Evolutionary conservation across 2,113 vertebrate genomes (phyloP).

Genomic region (Percina caprodes): DNA sequence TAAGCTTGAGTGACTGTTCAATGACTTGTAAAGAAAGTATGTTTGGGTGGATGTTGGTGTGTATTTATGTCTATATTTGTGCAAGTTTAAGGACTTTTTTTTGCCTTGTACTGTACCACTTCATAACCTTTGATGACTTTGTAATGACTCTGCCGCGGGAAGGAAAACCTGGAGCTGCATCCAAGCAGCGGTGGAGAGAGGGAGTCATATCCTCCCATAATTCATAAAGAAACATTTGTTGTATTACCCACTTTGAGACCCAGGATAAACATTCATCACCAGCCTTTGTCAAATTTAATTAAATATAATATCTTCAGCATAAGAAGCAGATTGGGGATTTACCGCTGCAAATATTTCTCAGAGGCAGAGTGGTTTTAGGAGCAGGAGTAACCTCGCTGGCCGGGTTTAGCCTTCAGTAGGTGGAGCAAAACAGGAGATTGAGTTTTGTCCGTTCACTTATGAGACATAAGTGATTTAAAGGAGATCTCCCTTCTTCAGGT

Average conservation of each 20-base stretch:
- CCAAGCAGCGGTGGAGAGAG: slow-evolving; percentile 31
- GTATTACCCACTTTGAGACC: slow-evolving; percentile 26
- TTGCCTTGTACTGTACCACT: slow-evolving; percentile 3
- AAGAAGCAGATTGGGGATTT: slow-evolving; percentile 7
- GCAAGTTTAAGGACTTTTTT: background rate
- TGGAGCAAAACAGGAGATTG: background rate
- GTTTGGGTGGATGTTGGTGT: background rate
- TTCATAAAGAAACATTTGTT: slow-evolving; percentile 38
- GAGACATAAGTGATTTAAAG: slow-evolving; percentile 2
- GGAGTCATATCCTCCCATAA: slow-evolving; percentile 32
- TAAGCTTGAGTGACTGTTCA: slow-evolving; percentile 22
- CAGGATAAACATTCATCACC: slow-evolving; percentile 32
- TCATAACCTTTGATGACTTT: slow-evolving; percentile 48
- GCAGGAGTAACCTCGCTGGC: background rate
- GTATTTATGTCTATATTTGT: slow-evolving; percentile 17
- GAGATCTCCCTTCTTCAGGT: background rate
- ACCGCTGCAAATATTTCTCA: slow-evolving; percentile 8
- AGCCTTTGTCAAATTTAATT: slow-evolving; percentile 40
- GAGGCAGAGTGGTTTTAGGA: background rate
- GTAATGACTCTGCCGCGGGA: slow-evolving; percentile 49
- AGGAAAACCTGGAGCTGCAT: slow-evolving; percentile 42
- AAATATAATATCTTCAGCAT: slow-evolving; percentile 9
- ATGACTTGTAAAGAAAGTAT: slow-evolving; percentile 19
- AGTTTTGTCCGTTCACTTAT: slow-evolving; percentile 5
- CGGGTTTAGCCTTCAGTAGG: background rate